Base-by-base conservation (phyloP, 2,888 invertebrate species). In the Nomada hirtipes region DNA sequence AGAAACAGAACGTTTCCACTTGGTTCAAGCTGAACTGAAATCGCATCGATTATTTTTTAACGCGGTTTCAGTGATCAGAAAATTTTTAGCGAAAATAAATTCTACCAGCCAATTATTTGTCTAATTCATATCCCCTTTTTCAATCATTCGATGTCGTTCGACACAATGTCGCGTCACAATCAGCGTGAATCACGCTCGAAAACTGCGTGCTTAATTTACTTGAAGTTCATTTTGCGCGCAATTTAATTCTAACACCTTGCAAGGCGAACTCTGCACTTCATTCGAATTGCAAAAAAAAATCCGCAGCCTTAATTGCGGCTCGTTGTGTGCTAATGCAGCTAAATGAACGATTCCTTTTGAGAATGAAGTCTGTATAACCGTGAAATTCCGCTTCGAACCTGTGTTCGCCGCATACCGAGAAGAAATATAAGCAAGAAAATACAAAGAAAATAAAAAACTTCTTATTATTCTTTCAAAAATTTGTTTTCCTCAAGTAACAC, bases 251-350 rank as follows among this genome's bases (percentile, higher is more conserved):
- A 78, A 67, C 59, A 20, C 74, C 55, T 26, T 61, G 61, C 67
- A 67, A 55, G 73, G 73, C 20, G 36, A 29, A 10, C 59, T 9
- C 20, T 65, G 72, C 65, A 4, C 72, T 73, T 73, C 76, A 77
- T 77, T 77, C 76, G 76, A 77, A 77, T 77, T 77, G 76, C 76
- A 77, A 77, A 77, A 67, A 67, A 64, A 67, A 44, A 64, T 65
- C 29, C n/a, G 10, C 76, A 68, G 53, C 78, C 67, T 78, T 72
- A 80, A 67, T 61, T 42, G 73, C 59, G 47, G 42, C 26, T 47
- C 79, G 68, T 81, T 81, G 79, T 81, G 73, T 81, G 80, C 79
- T 81, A 81, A 81, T 81, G 79, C 50, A 60, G 73, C 53, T 67
- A 80, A 78, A 57, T 10, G 23, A 52, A 42, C 44, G 68, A 63